Percentiles rank a stretch among this genome's conserved stretches.
Evolutionary conservation across 2,888 invertebrate genomes (phyloP).

Genomic region (Trachelus stipa): DNA sequence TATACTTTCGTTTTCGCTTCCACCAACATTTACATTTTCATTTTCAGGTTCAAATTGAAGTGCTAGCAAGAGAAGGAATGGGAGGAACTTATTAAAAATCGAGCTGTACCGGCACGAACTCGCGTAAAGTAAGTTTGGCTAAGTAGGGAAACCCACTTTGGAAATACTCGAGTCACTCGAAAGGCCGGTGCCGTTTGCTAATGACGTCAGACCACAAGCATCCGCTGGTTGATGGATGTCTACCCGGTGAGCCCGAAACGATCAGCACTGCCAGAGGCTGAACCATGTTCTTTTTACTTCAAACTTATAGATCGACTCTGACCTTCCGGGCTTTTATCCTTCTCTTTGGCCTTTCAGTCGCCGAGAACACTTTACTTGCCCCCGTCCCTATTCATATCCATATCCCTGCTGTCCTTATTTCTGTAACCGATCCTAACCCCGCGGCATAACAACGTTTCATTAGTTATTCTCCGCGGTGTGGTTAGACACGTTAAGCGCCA

Average conservation of each 20-base stretch:
- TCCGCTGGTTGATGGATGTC: slow-evolving; percentile 18
- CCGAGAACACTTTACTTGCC: not conserved
- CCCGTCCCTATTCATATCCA: not conserved
- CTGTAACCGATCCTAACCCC: not conserved
- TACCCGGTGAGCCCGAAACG: slow-evolving; percentile 1
- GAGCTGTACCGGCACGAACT: not conserved
- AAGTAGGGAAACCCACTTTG: not conserved
- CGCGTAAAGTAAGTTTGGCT: not conserved
- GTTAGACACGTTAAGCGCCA: not conserved
- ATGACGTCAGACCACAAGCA: slow-evolving; percentile 17
- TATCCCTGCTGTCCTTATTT: not conserved
- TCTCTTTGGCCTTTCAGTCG: not conserved
- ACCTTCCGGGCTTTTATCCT: not conserved
- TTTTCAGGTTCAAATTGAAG: not conserved
- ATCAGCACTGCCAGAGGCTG: not conserved
- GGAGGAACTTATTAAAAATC: not conserved
- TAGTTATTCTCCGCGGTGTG: slow-evolving; percentile 6
- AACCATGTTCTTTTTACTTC: not conserved
- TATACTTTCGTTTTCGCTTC: not conserved
- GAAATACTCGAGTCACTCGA: slow-evolving; percentile 26
- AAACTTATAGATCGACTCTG: not conserved
- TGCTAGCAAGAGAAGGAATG: not conserved
- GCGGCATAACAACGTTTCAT: slow-evolving; percentile 14
- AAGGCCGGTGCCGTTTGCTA: slow-evolving; percentile 21
- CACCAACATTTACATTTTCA: not conserved